Percentiles rank a stretch among this genome's conserved stretches.
Evolutionary conservation across 2,113 vertebrate species (phyloP).

Genomic region (Trichomycterus rosablanca): DNA sequence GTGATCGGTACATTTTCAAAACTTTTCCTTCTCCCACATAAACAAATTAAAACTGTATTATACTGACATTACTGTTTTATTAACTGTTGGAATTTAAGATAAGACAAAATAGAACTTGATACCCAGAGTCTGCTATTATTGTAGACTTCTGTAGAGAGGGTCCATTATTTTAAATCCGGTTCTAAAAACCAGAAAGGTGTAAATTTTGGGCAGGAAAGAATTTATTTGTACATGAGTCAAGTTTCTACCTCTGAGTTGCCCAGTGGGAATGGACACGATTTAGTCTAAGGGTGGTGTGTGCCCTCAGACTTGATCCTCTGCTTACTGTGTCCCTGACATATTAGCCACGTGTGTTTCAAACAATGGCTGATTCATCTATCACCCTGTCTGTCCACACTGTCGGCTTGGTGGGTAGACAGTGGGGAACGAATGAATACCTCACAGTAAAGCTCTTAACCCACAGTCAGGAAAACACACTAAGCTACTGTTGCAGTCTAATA

Average conservation of each 20-base stretch:
- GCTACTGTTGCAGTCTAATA: conserved; percentile 11
- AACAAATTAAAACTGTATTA: neutral
- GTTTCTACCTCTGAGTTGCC: conserved; percentile 55
- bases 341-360: conserved; percentile 56
- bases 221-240: conserved; percentile 64
- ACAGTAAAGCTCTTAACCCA: conserved; percentile 1
- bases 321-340: conserved; percentile 43
- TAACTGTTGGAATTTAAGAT: neutral
- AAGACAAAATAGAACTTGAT: too few relatives aligned
- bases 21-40: too few relatives aligned
- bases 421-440: conserved; percentile 36
- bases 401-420: conserved; percentile 10
- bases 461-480: conserved; percentile 19
- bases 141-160: neutral
- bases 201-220: conserved; percentile 56
- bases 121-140: neutral
- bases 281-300: conserved; percentile 29
- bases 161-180: conserved; percentile 59
- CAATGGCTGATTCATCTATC: conserved; percentile 62
- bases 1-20: too few relatives aligned
- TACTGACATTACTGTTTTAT: neutral
- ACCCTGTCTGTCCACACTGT: conserved; percentile 45
- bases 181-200: conserved; percentile 55
- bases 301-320: conserved; percentile 34
- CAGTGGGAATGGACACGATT: conserved; percentile 53